Conservation (phyloP, 2,888 invertebrate genomes). For the Catotricha subobsoleta region DNA sequence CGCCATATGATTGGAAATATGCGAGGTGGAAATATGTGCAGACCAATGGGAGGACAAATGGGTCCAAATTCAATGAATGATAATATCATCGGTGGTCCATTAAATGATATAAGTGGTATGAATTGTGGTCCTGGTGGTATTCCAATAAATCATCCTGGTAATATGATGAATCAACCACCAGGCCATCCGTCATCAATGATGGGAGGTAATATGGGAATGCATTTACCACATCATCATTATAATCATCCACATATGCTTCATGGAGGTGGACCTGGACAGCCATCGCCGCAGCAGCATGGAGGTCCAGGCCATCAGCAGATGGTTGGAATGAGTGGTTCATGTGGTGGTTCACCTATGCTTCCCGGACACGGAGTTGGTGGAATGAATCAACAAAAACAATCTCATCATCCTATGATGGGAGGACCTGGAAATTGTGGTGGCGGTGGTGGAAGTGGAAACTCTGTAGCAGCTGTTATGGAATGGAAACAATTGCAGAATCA, state of each 20-base stretch:
- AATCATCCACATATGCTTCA: no score
- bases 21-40: background rate
- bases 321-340: background rate
- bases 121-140: background rate
- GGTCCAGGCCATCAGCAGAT: background rate
- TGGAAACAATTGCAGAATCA: constrained; percentile 85
- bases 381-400: background rate
- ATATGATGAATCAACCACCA: no score
- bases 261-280: background rate
- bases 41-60: constrained; percentile 2
- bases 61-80: no score
- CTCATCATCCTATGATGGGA: constrained; percentile 7
- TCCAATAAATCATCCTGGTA: background rate
- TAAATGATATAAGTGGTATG: constrained; percentile 6
- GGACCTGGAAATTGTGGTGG: constrained; percentile 5
- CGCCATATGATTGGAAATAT: background rate
- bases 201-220: no score
- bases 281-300: background rate
- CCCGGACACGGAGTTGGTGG: background rate
- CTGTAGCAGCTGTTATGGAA: constrained; percentile 52
- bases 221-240: no score
- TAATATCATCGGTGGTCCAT: constrained; percentile 10
- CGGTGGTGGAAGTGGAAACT: constrained; percentile 14
- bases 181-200: no score
- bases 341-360: constrained; percentile 2